Evolutionary conservation across 2,888 invertebrate species (phyloP).

Genomic region (Spialia ferax): DNA sequence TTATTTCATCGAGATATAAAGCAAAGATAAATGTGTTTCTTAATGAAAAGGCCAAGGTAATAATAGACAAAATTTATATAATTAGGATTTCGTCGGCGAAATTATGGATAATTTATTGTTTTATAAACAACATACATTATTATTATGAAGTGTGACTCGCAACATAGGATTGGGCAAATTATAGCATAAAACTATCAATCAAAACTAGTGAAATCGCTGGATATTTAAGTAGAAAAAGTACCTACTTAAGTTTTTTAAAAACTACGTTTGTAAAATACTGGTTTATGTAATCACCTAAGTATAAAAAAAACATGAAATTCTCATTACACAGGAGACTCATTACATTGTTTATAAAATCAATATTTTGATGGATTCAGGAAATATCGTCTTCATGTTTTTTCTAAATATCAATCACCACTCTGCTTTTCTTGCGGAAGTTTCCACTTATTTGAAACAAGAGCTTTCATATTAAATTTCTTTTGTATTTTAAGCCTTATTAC

Average conservation of each 20-base stretch:
- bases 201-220: too few species aligned
- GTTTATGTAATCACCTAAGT: too few species aligned
- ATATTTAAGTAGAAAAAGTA: neutral
- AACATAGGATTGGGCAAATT: constrained; percentile 50
- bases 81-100: constrained; percentile 74
- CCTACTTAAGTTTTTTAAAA: neutral
- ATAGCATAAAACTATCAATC: constrained; percentile 20
- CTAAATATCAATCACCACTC: constrained; percentile 15
- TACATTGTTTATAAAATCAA: constrained; percentile 21
- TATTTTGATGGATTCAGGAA: constrained; percentile 32
- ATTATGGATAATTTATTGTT: constrained; percentile 75
- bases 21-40: constrained; percentile 60
- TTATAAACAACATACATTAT: constrained; percentile 69
- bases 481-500: constrained; percentile 4
- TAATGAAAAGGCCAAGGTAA: constrained; percentile 82
- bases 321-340: constrained; percentile 11
- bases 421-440: constrained; percentile 16
- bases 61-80: constrained; percentile 64
- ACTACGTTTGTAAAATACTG: neutral
- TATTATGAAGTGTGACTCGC: constrained; percentile 55
- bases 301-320: neutral
- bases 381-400: constrained; percentile 19
- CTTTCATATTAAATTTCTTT: neutral
- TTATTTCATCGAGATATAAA: constrained; percentile 71
- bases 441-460: constrained; percentile 13